These are phyloP conservation scores for Apis laboriosa DNA, from an alignment of 1,140 invertebrate genomes.

Conservation along the genomic window DNA sequence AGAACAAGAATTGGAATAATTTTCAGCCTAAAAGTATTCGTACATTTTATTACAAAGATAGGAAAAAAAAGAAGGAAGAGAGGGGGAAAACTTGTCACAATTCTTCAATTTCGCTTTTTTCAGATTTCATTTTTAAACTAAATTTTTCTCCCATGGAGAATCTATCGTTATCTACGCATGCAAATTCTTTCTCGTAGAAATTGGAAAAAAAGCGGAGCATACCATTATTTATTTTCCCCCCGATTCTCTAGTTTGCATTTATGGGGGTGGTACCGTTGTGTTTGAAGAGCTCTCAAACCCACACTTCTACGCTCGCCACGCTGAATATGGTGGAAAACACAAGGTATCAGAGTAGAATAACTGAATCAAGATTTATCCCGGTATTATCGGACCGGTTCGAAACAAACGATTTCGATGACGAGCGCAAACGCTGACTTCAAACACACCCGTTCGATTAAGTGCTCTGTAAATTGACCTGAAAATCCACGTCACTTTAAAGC, in stretches of 20 bases:
- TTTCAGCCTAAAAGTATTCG: no score
- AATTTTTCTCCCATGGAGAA: no score
- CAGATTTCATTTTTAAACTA: no score
- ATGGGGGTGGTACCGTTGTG: not conserved
- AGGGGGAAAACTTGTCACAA: no score
- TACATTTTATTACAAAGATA: no score
- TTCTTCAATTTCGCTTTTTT: no score
- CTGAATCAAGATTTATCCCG: constrained; percentile 20
- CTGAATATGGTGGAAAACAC: not conserved
- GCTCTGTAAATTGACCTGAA: constrained; percentile 59
- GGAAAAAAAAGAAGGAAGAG: no score
- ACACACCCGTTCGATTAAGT: constrained; percentile 47
- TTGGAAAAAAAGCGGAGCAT: not conserved
- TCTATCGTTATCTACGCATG: no score
- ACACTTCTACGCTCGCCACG: not conserved
- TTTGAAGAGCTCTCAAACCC: not conserved
- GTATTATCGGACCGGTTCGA: constrained; percentile 14
- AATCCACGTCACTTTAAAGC: constrained; percentile 48
- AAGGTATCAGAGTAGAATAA: constrained; percentile 17
- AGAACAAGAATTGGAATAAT: no score
- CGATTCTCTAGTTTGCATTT: not conserved
- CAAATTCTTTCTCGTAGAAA: not conserved
- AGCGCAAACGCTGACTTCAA: constrained; percentile 44
- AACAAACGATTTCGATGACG: constrained; percentile 44
- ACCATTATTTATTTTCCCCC: not conserved